A percentile compares a stretch with the other conserved stretches of the same genome.
Evolutionary conservation across 2,797 vertebrate genomes (phyloP).

Genomic region (Chelon labrosus): DNA sequence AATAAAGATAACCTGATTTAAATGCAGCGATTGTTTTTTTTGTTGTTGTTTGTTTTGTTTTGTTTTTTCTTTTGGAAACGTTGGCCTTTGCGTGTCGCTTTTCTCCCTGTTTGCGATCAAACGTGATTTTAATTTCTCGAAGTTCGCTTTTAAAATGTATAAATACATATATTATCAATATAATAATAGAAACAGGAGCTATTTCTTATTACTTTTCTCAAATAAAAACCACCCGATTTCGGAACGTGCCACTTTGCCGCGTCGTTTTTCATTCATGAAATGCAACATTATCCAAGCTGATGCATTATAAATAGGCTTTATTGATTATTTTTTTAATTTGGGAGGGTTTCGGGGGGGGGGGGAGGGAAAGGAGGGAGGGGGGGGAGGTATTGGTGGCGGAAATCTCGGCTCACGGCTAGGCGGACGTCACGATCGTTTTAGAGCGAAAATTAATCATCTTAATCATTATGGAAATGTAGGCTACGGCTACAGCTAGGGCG

Average conservation of each 20-base stretch:
- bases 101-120: constrained; percentile 16
- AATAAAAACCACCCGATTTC: constrained; percentile 26
- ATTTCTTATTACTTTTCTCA: neutral
- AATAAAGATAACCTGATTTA: constrained; percentile 35
- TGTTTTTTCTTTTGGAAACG: constrained; percentile 20
- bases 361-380: too few species aligned
- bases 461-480: constrained; percentile 65
- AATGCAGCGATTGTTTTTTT: constrained; percentile 32
- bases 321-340: constrained; percentile 50
- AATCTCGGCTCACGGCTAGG: constrained; percentile 45
- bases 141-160: too few species aligned
- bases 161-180: neutral
- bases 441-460: constrained; percentile 70
- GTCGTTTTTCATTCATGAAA: constrained; percentile 52
- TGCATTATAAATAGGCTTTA: constrained; percentile 56
- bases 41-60: neutral
- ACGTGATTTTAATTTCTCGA: constrained; percentile 19
- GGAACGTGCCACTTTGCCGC: constrained; percentile 32
- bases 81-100: constrained; percentile 48
- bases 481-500: constrained; percentile 40
- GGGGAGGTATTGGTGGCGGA: constrained; percentile 38
- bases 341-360: too few species aligned
- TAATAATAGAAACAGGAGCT: constrained; percentile 7
- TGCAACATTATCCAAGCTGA: neutral
- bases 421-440: constrained; percentile 68